Evolutionary conservation across 2,888 invertebrate species (phyloP), one percentile per base, ranked within the genome.

Genomic region (Linnaemya tessellans): DNA sequence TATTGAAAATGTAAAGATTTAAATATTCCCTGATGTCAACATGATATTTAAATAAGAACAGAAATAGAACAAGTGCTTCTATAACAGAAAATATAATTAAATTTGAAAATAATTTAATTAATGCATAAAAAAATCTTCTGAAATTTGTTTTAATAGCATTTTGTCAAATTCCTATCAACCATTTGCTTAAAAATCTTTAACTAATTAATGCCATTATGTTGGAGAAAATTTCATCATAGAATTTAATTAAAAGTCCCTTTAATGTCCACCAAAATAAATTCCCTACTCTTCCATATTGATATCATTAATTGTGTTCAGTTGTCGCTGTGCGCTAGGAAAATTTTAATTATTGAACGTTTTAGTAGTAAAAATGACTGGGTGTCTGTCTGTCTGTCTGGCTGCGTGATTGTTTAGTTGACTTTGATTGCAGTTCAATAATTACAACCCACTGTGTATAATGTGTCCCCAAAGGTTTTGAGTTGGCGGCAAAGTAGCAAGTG

Each of bases 181-280:
- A 54, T 54, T 30, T 30, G 2, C 30, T 30, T 30, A 30, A 30
- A 3, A 30, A 30, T 3, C 30, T 30, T 30, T 5, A 11, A 54
- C 10, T 54, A 54, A 20, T 22, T 54, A 54, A 54, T 54, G 51
- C 11, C 20, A 51, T 51, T 20, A 20, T 20, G 20, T 10, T 9
- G 18, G n/a, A 1, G 49, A 49, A 49, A 18, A 18, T 18, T 51
- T 51, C 18, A 18, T 51, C 13, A 22, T 25, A 15, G 11, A 56
- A 56, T 56, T 25, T 56, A 56, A 25, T 56, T 56, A 56, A 56
- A 56, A 22, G 22, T 56, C 5, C 13, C 22, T 56, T 25, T 25
- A 56, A 5, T 30, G 56, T 25, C 1, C 15, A 15, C 7, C 3
- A 25, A 54, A 13, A 11, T 5, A 54, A 22, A 25, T 25, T 54